These are phyloP conservation scores for Idris sp. DNA, from an alignment of 1,140 invertebrate genomes.

Conservation along the genomic window DNA sequence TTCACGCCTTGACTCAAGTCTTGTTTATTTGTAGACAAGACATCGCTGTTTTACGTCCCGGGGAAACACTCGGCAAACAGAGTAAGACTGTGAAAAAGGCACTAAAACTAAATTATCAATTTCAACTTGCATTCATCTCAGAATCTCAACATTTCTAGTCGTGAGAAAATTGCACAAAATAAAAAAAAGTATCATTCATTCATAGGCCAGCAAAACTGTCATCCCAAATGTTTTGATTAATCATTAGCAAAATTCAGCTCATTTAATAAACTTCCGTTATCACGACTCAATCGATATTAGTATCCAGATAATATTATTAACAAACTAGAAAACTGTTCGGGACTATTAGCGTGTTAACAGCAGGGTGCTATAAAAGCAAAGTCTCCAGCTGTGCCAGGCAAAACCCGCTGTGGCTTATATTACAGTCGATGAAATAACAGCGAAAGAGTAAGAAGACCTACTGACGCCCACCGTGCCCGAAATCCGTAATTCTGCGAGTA, in stretches of 20 bases:
- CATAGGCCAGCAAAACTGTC: too few species aligned
- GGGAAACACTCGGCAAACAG: not conserved
- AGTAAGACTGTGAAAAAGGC: too few species aligned
- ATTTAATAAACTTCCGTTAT: slow-evolving; percentile 1
- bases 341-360: slow-evolving; percentile 11
- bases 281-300: slow-evolving; percentile 2
- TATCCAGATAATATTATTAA: slow-evolving; percentile 2
- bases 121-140: too few species aligned
- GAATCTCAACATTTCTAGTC: too few species aligned
- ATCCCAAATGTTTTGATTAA: not conserved
- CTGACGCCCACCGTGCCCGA: not conserved
- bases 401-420: not conserved
- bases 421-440: too few species aligned
- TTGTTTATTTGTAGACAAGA: not conserved
- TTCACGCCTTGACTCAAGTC: not conserved
- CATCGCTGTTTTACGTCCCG: not conserved
- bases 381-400: slow-evolving; percentile 8
- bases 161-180: too few species aligned
- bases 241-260: not conserved
- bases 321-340: slow-evolving; percentile 9
- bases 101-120: not conserved
- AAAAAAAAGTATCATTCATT: too few species aligned
- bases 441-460: too few species aligned
- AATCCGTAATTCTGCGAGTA: not conserved
- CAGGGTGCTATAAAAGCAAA: slow-evolving; percentile 6